Evolutionary conservation across 2,113 vertebrate species (phyloP), one percentile per base, ranked within the genome.

Genomic region (Rhinopomastus cyanomelas): DNA sequence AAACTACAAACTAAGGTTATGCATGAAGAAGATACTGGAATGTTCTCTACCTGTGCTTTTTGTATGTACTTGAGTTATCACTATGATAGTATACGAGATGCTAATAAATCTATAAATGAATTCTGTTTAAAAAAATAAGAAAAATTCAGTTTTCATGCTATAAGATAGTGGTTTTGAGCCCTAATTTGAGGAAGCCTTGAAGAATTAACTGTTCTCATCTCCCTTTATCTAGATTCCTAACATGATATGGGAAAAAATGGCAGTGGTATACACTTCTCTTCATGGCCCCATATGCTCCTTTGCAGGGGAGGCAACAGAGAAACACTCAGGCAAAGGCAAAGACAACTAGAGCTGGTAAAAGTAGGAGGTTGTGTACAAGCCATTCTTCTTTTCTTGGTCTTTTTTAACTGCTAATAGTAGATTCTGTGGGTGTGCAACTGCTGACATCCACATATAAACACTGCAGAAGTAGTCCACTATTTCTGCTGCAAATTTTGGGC

Each of bases 161-260:
- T 65, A 51, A 85, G 51, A 67, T 18, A 26, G 30, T 60, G 51
- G 69, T 89, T 91, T 95, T 85, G 29, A 65, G 62, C 71, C 55
- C 32, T 39, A 26, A 90, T 82, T 91, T 85, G 60, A 85, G 74
- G 77, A 81, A 57, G 12, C 8, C 34, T 71, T 32, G 9, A 72
- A 61, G 8, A 86, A 65, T 57, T 71, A 61, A 57, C 36, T 39
- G 22, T 57, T 85, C 27, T 48, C 48, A 30, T 52, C 4, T 81
- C 36, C 25, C 20, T 61, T 92, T 51, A 7, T 46, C 81, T 82
- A 89, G 57, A 67, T 79, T 62, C 42, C 34, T 71, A 59, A 68
- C 65, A 71, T 88, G 79, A 36, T 94, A 32, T 87, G 68, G 64
- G 94, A 93, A 93, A 93, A 92, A 62, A 87, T 84, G 64, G 18